These are phyloP conservation scores for Pharmacophagus antenor DNA, from an alignment of 2,888 invertebrate species.

Conservation along the genomic window DNA sequence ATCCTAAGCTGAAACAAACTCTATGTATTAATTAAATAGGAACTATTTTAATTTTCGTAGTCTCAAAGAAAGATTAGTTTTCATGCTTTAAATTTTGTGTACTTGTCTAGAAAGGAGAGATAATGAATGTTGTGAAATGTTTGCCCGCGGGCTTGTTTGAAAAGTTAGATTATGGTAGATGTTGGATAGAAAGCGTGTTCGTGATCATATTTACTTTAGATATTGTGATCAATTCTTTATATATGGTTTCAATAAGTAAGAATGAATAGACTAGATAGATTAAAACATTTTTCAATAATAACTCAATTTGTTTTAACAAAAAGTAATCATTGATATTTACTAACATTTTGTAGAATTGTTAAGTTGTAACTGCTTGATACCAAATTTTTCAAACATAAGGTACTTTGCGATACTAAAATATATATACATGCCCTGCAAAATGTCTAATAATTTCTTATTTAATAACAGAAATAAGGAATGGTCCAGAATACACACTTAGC, in stretches of 20 bases:
- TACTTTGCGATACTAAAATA: not conserved
- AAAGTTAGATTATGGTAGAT: conserved; percentile 9
- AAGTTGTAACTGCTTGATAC: not conserved
- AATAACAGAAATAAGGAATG: conserved; percentile 8
- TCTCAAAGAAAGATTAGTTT: conserved; percentile 64
- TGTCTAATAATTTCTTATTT: not conserved
- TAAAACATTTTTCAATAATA: not conserved
- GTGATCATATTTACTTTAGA: conserved; percentile 31
- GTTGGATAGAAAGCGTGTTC: conserved; percentile 4
- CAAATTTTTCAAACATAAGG: conserved; percentile 8
- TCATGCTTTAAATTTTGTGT: conserved; percentile 75
- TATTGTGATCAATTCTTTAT: conserved; percentile 35
- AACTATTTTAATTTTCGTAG: conserved; percentile 74
- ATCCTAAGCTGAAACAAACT: conserved; percentile 62
- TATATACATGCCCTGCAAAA: not conserved
- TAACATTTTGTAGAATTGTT: conserved; percentile 5
- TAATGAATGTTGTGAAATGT: conserved; percentile 36
- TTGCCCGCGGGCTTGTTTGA: conserved; percentile 38
- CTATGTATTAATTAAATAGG: conserved; percentile 64
- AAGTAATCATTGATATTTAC: conserved; percentile 1
- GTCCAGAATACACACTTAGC: not conserved
- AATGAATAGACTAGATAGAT: not conserved
- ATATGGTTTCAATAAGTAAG: not conserved
- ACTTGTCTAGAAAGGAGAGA: conserved; percentile 35
- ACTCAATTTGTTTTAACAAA: not conserved